Base-by-base conservation (phyloP, 2,888 invertebrate species). In the Mystacides longicornis region DNA sequence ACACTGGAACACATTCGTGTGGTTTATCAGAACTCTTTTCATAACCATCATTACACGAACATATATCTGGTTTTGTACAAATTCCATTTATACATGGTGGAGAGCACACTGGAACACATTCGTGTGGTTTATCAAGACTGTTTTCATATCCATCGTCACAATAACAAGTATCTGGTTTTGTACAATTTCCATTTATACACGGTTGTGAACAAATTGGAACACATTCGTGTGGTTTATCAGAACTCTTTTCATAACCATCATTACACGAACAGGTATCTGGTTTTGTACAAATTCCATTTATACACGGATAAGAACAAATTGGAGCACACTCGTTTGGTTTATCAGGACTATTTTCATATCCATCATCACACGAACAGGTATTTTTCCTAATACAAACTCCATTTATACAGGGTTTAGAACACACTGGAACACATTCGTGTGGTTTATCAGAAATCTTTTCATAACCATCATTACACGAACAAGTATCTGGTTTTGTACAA, bases 21-120 rank as follows among this genome's bases (percentile, higher is more conserved):
- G 11, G n/a, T n/a, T 19, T 46, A 14, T 46, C 14, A 19, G 9
- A 11, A 21, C 18, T 19, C 5, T n/a, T 5, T 46, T 46, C 18
- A 46, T 18, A 46, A 18, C 21, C 19, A 20, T 46, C 21, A 46
- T 46, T 46, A 20, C 46, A 46, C 4, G 46, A 21, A 46, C 46
- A 46, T 14, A 14, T 5, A 21, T 21, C 19, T 3, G 46, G 46
- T 7, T 2, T 3, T 5, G 46, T n/a, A 14, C 20, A 46, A 19
- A 21, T 19, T 21, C 19, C 46, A 46, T 46, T 46, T 5, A 16
- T 19, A 19, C 46, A 46, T 46, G 18, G 19, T 21, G 18, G 9
- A 5, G 7, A 3, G 21, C 46, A 46, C 18, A 20, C 9, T 21
- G 46, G 46, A 21, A 46, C 9, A 14, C 46, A 46, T 3, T 46